phyloP scores from a whole-genome alignment of 2,888 invertebrate species.

The Cheilosia vernalis region DNA sequence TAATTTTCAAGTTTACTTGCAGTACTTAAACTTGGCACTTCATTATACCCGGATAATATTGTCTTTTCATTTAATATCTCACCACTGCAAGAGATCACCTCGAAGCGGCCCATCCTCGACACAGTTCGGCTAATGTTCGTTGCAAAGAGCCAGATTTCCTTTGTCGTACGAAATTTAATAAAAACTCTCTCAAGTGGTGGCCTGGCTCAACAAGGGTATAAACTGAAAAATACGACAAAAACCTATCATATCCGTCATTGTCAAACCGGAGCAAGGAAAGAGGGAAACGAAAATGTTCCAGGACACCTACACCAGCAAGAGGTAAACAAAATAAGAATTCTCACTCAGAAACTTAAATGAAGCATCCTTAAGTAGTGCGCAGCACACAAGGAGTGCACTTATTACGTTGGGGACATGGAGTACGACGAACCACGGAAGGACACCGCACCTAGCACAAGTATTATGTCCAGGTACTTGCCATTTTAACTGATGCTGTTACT shows the following conservation, averaged over 20 bases:
- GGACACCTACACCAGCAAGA: conserved; percentile 34
- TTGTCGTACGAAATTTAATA: conserved; percentile 57
- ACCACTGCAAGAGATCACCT: conserved; percentile 14
- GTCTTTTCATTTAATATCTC: conserved; percentile 54
- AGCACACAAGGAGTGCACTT: conserved; percentile 67
- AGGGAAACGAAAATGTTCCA: background rate
- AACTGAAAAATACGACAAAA: conserved; percentile 27
- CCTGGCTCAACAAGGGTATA: conserved; percentile 15
- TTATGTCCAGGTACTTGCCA: conserved; percentile 28
- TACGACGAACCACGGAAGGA: conserved; percentile 25
- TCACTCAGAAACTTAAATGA: conserved; percentile 65
- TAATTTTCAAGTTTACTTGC: conserved; percentile 59
- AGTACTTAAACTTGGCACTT: conserved; percentile 56
- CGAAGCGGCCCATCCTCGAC: conserved; percentile 31
- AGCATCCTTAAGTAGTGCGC: conserved; percentile 69
- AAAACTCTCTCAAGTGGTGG: conserved; percentile 46
- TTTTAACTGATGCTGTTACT: conserved; percentile 50
- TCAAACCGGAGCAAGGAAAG: conserved; percentile 25
- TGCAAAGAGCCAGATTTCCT: conserved; percentile 31
- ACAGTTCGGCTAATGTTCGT: conserved; percentile 32
- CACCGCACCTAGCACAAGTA: conserved; percentile 12
- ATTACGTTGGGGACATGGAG: conserved; percentile 47
- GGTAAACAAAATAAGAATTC: conserved; percentile 41
- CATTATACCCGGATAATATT: conserved; percentile 57
- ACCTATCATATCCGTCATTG: conserved; percentile 62